Base-by-base conservation (phyloP, 1,140 invertebrate species). In the Drosophila fuyamai region DNA sequence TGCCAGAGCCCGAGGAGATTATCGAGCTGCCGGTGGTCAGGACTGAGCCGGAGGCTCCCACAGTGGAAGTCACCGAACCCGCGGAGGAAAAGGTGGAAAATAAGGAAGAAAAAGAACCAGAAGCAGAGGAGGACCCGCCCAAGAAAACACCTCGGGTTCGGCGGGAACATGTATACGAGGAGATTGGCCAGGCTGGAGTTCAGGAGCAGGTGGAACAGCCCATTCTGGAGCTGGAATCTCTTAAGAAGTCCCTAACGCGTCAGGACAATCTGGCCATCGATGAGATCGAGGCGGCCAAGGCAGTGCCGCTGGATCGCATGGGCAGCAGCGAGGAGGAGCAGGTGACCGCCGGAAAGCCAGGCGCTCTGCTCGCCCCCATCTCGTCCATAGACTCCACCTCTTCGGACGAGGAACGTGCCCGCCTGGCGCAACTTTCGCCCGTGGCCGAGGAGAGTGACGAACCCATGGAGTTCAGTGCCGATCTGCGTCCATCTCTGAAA, bases 81-180 rank as follows among this genome's bases (percentile, higher is more conserved):
- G 62, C 8, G 12, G 50, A 53, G 50, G 46, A 92, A 12, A 93
- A 93, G 10, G 84, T 93, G 50, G 92, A 58, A 14, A 8, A 51
- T 14, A 57, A 68, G 14, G 50, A 62, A 16, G 23, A 55, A n/a
- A 35, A 44, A 27, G 57, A 68, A 14, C 13, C 5, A 5, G 38
- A 62, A 8, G 48, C 60, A 4, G 47, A 60, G 12, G 48, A 53
- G 9, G 65, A 75, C 10, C 85, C 90, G n/a, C 92, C 91, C 5
- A 89, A 81, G 72, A 92, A 92, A 54, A 71, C 92, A 2, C 85
- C 91, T 8, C 93, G 93, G 50, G 92, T 93, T 73, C 94, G 92
- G 51, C 93, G 94, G 73, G 94, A 94, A 66, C 94, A 94, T 76
- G 93, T 94, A 57, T 94, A 94, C 67, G 94, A 94, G 80, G 94